Conservation (phyloP, 2,888 invertebrate genomes). For the Linyphia triangularis region DNA sequence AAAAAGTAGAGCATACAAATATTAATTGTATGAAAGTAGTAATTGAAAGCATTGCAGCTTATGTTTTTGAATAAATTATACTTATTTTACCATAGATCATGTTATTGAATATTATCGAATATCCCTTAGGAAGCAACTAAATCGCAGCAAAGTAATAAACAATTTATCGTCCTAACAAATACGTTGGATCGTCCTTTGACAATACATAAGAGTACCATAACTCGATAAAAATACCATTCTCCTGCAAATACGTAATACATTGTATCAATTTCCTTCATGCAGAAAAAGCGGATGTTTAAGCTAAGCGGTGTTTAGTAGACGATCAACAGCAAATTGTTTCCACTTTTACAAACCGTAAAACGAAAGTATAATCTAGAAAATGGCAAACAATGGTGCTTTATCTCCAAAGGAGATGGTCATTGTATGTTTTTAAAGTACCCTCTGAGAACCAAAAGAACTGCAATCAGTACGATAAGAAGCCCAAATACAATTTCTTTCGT, state of each 20-base stretch:
- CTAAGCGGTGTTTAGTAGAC: slow-evolving; percentile 12
- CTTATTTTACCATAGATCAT: no score
- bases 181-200: background rate
- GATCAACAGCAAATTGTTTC: slow-evolving; percentile 26
- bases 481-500: slow-evolving; percentile 12
- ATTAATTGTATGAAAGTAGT: no score
- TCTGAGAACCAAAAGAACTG: background rate
- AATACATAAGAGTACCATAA: background rate
- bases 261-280: background rate
- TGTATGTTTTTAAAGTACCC: slow-evolving; percentile 29
- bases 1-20: no score
- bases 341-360: slow-evolving; percentile 1
- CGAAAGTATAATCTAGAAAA: slow-evolving; percentile 41
- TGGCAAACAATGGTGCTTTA: slow-evolving; percentile 25
- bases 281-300: background rate
- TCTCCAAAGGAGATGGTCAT: slow-evolving; percentile 16
- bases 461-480: slow-evolving; percentile 7
- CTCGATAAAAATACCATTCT: background rate
- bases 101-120: no score
- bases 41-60: no score
- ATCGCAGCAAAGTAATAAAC: no score
- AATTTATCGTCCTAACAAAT: no score
- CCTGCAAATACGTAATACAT: background rate
- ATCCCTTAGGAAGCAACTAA: no score
- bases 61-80: no score